Percentiles rank a stretch among this genome's conserved stretches.
Evolutionary conservation across 2,113 vertebrate genomes (phyloP).

Genomic region (Emberiza fucata): DNA sequence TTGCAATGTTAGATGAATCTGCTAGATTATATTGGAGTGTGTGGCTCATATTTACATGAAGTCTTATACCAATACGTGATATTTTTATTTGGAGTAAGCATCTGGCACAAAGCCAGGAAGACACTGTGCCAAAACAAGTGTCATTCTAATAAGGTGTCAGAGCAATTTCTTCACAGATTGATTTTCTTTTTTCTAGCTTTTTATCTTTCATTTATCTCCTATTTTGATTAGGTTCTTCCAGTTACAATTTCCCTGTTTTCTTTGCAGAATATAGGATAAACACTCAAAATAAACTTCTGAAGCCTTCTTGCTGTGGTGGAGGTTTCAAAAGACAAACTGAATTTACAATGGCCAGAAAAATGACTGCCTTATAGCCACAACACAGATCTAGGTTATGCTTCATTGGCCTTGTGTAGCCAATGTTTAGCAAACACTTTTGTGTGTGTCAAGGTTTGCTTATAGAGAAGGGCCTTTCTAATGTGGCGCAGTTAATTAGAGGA

Average conservation of each 20-base stretch:
- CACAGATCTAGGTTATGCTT: neutral
- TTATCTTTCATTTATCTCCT: neutral
- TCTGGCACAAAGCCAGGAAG: neutral
- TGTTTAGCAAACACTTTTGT: neutral
- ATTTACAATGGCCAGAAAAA: neutral
- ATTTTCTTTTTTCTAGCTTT: neutral
- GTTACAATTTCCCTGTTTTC: neutral
- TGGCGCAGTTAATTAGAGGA: neutral
- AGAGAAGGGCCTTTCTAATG: neutral
- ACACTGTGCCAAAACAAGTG: neutral
- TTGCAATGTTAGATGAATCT: neutral
- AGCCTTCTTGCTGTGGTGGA: neutral
- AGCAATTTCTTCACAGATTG: neutral
- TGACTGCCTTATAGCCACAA: neutral
- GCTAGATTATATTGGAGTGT: neutral
- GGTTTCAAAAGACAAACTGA: neutral
- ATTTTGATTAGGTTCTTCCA: neutral
- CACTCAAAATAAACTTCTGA: neutral
- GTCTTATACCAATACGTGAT: neutral
- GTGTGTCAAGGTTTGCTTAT: neutral
- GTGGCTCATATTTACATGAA: neutral
- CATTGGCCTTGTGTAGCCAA: neutral
- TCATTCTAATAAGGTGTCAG: neutral
- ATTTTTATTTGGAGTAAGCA: neutral
- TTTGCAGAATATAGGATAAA: neutral